Evolutionary conservation across 1,140 invertebrate species (phyloP).

Genomic region (Pseudomyrmex pallidus): DNA sequence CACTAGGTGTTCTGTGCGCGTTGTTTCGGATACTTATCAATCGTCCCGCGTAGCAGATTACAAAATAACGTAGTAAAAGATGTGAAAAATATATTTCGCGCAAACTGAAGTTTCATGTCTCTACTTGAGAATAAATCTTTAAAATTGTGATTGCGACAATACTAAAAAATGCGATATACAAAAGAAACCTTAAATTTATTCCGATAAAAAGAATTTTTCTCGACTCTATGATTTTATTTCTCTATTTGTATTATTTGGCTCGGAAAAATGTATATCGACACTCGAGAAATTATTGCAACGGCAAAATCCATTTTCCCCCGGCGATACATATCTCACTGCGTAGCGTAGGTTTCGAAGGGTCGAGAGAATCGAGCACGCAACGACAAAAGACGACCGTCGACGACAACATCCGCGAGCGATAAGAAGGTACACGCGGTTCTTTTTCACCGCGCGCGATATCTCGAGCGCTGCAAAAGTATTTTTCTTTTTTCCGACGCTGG

Average conservation of each 20-base stretch:
- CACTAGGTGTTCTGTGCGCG: too few relatives aligned
- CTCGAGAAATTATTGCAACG: not conserved
- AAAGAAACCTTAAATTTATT: too few relatives aligned
- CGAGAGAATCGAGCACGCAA: slow-evolving; percentile 1
- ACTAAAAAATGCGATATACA: too few relatives aligned
- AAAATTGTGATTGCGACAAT: not conserved
- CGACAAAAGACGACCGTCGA: slow-evolving; percentile 7
- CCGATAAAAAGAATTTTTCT: too few relatives aligned
- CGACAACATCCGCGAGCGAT: slow-evolving; percentile 12
- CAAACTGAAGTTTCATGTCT: not conserved
- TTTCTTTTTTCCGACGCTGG: not conserved
- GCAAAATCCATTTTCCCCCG: not conserved
- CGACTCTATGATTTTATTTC: too few relatives aligned
- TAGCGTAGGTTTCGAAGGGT: slow-evolving; percentile 3
- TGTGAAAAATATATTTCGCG: not conserved
- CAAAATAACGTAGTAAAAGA: too few relatives aligned
- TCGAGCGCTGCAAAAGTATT: slow-evolving; percentile 48
- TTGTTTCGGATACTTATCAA: too few relatives aligned
- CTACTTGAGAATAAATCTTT: not conserved
- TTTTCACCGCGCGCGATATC: slow-evolving; percentile 12
- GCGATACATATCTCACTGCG: slow-evolving; percentile 21
- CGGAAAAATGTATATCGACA: not conserved
- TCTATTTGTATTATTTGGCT: not conserved
- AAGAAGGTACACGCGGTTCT: slow-evolving; percentile 10
- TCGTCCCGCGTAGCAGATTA: too few relatives aligned